phyloP scores from a whole-genome alignment of 1,140 invertebrate species.

The Pygmarrhopalites habei region DNA sequence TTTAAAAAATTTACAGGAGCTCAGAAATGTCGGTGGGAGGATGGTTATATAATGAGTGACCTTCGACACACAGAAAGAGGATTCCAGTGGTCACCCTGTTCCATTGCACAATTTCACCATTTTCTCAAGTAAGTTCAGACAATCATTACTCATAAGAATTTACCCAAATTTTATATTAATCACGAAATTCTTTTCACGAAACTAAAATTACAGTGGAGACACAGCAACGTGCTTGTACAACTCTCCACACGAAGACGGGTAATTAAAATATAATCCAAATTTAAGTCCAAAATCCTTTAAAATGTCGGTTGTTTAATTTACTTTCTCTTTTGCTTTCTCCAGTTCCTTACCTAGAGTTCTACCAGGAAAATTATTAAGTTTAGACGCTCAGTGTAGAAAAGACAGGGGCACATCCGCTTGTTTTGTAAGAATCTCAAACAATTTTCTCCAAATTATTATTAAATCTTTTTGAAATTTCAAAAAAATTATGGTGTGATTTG shows the following conservation, averaged over 20 bases:
- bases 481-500: conserved; percentile 15
- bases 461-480: neutral
- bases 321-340: no score
- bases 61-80: conserved; percentile 87
- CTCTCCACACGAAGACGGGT: conserved; percentile 85
- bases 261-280: no score
- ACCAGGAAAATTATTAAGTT: conserved; percentile 76
- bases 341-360: conserved; percentile 76
- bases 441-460: neutral
- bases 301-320: no score
- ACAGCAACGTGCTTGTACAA: conserved; percentile 90
- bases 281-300: no score
- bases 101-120: conserved; percentile 89
- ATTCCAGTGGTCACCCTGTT: conserved; percentile 89
- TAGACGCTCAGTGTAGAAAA: conserved; percentile 87
- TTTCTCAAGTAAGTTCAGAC: conserved; percentile 81
- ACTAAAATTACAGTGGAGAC: conserved; percentile 71
- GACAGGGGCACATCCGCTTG: conserved; percentile 87
- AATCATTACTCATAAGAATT: no score
- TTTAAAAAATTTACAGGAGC: no score
- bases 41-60: conserved; percentile 94
- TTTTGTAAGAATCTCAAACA: conserved; percentile 54
- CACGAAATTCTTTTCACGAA: no score
- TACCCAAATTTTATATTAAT: no score
- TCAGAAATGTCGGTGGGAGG: conserved; percentile 89